Percentiles rank a stretch among this genome's conserved stretches.
Evolutionary conservation across 2,113 vertebrate species (phyloP).

Genomic region (Poeciliopsis occidentalis): DNA sequence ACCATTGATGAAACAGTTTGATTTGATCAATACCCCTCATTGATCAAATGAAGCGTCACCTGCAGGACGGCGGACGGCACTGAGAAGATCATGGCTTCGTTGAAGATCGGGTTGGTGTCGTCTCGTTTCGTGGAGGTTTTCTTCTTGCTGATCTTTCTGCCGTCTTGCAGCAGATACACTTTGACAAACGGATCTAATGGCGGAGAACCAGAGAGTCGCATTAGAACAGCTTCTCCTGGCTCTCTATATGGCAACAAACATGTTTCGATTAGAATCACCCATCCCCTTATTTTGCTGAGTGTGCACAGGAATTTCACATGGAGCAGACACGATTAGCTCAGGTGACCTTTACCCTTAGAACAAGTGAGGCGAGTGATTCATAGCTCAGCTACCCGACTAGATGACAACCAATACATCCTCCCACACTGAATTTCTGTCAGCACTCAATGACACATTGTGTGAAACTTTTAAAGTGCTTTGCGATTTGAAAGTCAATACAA

Average conservation of each 20-base stretch:
- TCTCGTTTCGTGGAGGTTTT: constrained; percentile 93
- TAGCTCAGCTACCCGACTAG: constrained; percentile 4
- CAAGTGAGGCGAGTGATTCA: constrained; percentile 1
- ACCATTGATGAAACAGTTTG: too few species aligned
- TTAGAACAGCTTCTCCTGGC: not conserved
- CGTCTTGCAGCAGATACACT: constrained; percentile 97
- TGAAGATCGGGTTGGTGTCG: constrained; percentile 95
- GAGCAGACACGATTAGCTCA: not conserved
- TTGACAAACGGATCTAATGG: constrained; percentile 94
- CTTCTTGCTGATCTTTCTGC: constrained; percentile 98
- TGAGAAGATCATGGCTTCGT: constrained; percentile 99
- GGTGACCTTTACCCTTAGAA: constrained; percentile 21
- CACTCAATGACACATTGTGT: not conserved
- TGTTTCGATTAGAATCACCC: too few species aligned
- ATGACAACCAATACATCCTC: not conserved
- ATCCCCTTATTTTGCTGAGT: not conserved
- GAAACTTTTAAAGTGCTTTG: not conserved
- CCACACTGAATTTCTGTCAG: not conserved
- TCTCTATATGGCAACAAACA: not conserved
- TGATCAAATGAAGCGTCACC: constrained; percentile 69
- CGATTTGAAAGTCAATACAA: not conserved
- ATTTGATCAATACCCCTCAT: too few species aligned
- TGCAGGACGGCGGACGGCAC: constrained; percentile 94
- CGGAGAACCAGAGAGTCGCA: not conserved
- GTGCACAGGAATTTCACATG: not conserved